phyloP scores from a whole-genome alignment of 2,888 invertebrate genomes.

The Athetis lepigone region DNA sequence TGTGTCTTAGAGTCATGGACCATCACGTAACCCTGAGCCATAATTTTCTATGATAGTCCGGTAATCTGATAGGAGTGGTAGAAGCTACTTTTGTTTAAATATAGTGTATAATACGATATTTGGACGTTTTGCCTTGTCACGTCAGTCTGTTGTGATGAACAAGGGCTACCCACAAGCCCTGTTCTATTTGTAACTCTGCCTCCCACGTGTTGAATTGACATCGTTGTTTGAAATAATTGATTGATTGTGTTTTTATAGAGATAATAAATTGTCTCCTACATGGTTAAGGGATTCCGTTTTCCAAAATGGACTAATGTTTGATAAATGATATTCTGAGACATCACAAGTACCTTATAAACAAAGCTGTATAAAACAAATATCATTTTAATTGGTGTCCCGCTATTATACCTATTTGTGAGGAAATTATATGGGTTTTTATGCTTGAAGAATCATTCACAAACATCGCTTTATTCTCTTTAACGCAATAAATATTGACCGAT shows the following conservation, averaged over 20 bases:
- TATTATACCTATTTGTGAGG: too few species aligned
- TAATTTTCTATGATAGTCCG: constrained; percentile 19
- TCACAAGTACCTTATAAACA: too few species aligned
- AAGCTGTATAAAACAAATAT: too few species aligned
- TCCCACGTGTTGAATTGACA: constrained; percentile 31
- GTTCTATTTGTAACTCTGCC: constrained; percentile 3
- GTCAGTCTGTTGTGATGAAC: constrained; percentile 20
- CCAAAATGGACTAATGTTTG: neutral
- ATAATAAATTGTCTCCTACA: neutral
- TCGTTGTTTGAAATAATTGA: neutral
- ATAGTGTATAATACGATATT: constrained; percentile 17
- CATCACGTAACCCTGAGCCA: constrained; percentile 51
- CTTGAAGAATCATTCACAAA: too few species aligned
- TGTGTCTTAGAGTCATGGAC: constrained; percentile 10
- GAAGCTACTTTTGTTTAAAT: constrained; percentile 35
- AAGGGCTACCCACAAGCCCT: constrained; percentile 33
- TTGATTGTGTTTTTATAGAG: neutral
- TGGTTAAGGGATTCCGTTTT: neutral
- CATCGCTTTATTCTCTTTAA: too few species aligned
- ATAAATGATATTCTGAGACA: too few species aligned
- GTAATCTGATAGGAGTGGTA: constrained; percentile 40
- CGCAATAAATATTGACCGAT: too few species aligned
- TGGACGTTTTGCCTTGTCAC: constrained; percentile 28
- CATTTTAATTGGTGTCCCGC: too few species aligned
- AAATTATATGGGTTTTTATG: too few species aligned